phyloP scores from a whole-genome alignment of 2,113 vertebrate species.

The Holacanthus passer region DNA sequence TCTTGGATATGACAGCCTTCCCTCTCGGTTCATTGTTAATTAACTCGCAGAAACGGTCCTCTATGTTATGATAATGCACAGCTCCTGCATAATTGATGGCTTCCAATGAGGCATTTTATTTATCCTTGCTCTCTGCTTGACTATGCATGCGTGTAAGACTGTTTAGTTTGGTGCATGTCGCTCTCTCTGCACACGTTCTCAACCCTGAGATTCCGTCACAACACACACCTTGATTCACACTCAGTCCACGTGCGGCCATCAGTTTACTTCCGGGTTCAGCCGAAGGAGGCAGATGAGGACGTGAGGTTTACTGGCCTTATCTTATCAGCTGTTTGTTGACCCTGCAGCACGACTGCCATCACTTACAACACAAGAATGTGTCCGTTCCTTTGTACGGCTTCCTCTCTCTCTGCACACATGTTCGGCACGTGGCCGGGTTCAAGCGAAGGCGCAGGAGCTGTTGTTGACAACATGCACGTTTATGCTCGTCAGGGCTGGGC shows the following conservation, averaged over 20 bases:
- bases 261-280: constrained; percentile 26
- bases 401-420: constrained; percentile 53
- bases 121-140: constrained; percentile 45
- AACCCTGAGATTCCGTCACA: constrained; percentile 8
- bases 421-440: constrained; percentile 77
- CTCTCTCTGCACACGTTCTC: constrained; percentile 2
- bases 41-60: constrained; percentile 54
- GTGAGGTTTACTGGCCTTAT: constrained; percentile 50
- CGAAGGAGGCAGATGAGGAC: constrained; percentile 37
- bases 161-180: constrained; percentile 6
- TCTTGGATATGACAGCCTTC: constrained; percentile 52
- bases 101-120: constrained; percentile 61
- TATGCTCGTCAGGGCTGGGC: constrained; percentile 23
- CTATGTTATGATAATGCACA: constrained; percentile 62
- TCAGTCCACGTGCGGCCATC: not conserved
- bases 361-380: constrained; percentile 23
- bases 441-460: constrained; percentile 23
- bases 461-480: constrained; percentile 19
- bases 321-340: constrained; percentile 58
- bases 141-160: constrained; percentile 18
- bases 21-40: constrained; percentile 59
- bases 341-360: constrained; percentile 16
- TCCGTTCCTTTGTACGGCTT: constrained; percentile 12
- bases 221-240: not conserved
- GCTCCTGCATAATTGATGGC: constrained; percentile 65